Evolutionary conservation across 2,888 invertebrate species (phyloP), one percentile per base, ranked within the genome.

Genomic region (Spialia ferax): DNA sequence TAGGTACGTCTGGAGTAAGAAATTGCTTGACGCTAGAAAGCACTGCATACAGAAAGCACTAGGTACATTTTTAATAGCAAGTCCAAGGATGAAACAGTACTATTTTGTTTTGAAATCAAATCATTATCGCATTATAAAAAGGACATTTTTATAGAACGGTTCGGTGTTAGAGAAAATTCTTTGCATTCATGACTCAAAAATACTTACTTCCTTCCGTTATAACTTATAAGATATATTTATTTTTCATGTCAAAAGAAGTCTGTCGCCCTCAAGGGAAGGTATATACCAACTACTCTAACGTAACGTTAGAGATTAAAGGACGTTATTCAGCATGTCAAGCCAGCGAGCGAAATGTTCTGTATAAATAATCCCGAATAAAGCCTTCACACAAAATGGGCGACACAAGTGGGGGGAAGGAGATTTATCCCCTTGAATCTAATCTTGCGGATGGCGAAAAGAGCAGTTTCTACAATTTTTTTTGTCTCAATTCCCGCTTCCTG

Each of bases 401-500:
- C 85, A 83, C 85, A 79, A 87, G 85, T 80, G 84, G 82, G 86
- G 84, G 82, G 83, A 79, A 82, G 84, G 81, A 89, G 90, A 93
- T 92, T 91, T 93, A 93, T 92, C 86, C 88, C 80, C 87, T 86
- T 83, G 89, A 89, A 91, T 92, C 87, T 91, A 91, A 91, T 92
- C 90, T 92, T 88, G 88, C 78, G 89, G 87, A 89, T 91, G 85
- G 88, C 82, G 85, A 88, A 89, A 88, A 86, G 87, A 90, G 87
- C 87, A 87, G 85, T 87, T 87, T 86, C 78, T 84, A 85, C 84
- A 87, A 50, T 2, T 83, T 86, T 87, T 75, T 75, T 75, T 77
- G 82, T 87, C 84, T 85, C 82, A 82, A 83, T 85, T 85, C 79
- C 80, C 80, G 81, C 79, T 81, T 80, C 75, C 74, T 75, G 72